Conservation (phyloP, 2,113 vertebrate species). For the Cyphomyrus discorhynchus region DNA sequence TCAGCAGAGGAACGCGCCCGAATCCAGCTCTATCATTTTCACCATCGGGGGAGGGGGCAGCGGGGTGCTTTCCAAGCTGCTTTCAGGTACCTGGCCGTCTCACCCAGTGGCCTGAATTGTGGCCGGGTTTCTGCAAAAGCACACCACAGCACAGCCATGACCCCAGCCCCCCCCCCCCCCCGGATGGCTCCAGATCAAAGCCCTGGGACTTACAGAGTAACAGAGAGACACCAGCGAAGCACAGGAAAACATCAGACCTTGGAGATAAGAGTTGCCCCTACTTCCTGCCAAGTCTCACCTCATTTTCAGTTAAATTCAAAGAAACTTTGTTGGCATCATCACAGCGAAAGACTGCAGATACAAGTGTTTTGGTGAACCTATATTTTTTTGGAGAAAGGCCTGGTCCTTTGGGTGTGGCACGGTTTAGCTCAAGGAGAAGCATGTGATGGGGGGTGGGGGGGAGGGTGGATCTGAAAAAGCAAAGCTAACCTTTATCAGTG, state of each 20-base stretch:
- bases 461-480: not conserved
- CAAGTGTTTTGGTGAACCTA: not conserved
- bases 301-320: not conserved
- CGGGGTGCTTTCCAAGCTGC: constrained; percentile 2
- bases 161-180: not conserved
- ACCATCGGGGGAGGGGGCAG: not conserved
- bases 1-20: not conserved
- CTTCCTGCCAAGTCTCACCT: not conserved
- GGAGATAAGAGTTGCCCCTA: not conserved
- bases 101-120: not conserved
- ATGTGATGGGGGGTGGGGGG: not conserved
- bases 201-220: not conserved
- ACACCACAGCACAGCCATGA: not conserved
- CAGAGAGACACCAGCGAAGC: not conserved
- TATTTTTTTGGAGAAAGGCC: not conserved
- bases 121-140: not conserved
- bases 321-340: not conserved
- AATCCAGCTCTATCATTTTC: not conserved
- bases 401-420: not conserved
- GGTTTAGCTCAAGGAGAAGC: not conserved
- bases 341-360: not conserved
- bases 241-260: not conserved
- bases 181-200: not conserved
- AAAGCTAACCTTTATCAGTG: not conserved
- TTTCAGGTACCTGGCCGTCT: not conserved